A percentile compares a stretch with the other conserved stretches of the same genome.
phyloP scores from a whole-genome alignment of 2,113 vertebrate species.

The Verasper variegatus region DNA sequence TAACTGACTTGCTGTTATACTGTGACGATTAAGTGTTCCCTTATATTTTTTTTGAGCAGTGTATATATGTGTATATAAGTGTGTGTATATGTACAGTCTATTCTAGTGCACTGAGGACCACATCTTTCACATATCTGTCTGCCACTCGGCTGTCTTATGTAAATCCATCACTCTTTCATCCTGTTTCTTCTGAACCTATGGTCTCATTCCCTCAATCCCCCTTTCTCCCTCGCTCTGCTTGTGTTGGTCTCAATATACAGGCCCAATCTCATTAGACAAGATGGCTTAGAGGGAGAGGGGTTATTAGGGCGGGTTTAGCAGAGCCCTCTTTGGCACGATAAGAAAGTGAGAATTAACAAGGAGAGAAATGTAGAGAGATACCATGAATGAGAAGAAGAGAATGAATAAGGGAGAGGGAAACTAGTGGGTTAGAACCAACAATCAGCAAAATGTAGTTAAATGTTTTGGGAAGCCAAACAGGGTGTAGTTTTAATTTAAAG shows the following conservation, averaged over 20 bases:
- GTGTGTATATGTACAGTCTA: no score
- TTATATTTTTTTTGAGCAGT: no score
- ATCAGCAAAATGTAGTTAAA: conserved; percentile 21
- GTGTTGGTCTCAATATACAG: conserved; percentile 38
- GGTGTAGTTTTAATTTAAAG: neutral
- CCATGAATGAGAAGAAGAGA: conserved; percentile 34
- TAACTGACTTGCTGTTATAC: no score
- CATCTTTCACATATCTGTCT: conserved; percentile 1
- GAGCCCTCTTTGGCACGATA: conserved; percentile 40
- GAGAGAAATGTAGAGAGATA: conserved; percentile 10
- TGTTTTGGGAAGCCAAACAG: neutral
- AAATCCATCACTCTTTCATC: conserved; percentile 17
- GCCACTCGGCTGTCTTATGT: neutral
- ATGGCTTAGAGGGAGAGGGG: conserved; percentile 63
- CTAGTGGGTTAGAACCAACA: neutral
- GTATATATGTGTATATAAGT: no score
- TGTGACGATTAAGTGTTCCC: no score
- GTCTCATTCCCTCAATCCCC: conserved; percentile 3
- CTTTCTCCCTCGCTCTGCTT: conserved; percentile 13
- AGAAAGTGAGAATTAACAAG: conserved; percentile 43
- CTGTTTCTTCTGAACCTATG: conserved; percentile 16
- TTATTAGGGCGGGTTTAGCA: conserved; percentile 61
- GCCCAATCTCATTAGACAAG: conserved; percentile 76
- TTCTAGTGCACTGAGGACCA: no score
- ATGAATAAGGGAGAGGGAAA: conserved; percentile 12